These are phyloP conservation scores for Drosophila bocki DNA, from an alignment of 1,140 invertebrate species.

Conservation along the genomic window DNA sequence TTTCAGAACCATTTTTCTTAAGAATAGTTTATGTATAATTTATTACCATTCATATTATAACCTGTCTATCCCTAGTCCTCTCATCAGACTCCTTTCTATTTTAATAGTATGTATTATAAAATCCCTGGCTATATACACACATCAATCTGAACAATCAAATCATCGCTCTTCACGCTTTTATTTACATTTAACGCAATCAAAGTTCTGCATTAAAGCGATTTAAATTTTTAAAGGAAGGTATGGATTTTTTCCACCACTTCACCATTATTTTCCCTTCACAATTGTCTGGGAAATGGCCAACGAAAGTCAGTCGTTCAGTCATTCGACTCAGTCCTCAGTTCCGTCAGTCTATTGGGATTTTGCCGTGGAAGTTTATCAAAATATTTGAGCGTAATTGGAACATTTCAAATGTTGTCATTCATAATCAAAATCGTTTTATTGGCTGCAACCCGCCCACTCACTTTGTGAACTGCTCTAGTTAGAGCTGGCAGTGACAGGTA, in stretches of 20 bases:
- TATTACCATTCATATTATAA: too few relatives aligned
- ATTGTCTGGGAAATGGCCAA: conserved; percentile 16
- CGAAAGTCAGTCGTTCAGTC: conserved; percentile 15
- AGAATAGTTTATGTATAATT: too few relatives aligned
- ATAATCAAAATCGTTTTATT: conserved; percentile 79
- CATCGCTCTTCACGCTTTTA: conserved; percentile 11
- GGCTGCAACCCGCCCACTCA: conserved; percentile 26
- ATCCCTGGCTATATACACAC: neutral
- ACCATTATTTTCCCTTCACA: neutral
- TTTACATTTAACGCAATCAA: conserved; percentile 1
- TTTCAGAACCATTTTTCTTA: too few relatives aligned
- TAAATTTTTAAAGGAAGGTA: conserved; percentile 14
- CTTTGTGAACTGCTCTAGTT: neutral
- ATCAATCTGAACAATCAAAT: neutral
- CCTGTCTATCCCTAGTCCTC: too few relatives aligned
- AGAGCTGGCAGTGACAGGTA: neutral
- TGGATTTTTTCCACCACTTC: neutral
- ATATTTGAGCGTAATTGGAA: conserved; percentile 80
- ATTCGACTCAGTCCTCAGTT: neutral
- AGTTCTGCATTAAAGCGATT: neutral
- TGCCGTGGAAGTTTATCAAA: conserved; percentile 56
- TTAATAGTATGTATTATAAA: too few relatives aligned
- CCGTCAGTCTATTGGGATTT: conserved; percentile 19
- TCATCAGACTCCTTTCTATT: too few relatives aligned
- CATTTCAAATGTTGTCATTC: conserved; percentile 82